Evolutionary conservation across 2,888 invertebrate genomes (phyloP).

Genomic region (Lepas anatifera): DNA sequence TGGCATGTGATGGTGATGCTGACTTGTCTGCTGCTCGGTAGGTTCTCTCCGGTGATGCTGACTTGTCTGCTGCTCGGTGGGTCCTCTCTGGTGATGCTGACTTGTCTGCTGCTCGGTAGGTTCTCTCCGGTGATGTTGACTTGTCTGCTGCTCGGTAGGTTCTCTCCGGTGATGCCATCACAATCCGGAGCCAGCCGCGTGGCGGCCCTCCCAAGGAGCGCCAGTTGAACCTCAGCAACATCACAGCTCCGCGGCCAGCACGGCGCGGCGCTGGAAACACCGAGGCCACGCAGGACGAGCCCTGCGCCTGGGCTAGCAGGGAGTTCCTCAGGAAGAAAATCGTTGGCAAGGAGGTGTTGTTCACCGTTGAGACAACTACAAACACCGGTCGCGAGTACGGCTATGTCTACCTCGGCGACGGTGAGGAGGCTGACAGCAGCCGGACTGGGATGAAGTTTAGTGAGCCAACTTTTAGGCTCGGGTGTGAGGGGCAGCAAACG

Average conservation of each 20-base stretch:
- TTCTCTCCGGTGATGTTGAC: too few relatives aligned
- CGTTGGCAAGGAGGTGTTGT: constrained; percentile 78
- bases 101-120: too few relatives aligned
- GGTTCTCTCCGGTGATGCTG: too few relatives aligned
- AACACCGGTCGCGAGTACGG: constrained; percentile 76
- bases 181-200: constrained; percentile 70
- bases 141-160: constrained; percentile 48
- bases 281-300: constrained; percentile 69
- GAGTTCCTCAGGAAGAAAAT: constrained; percentile 87
- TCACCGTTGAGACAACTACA: constrained; percentile 66
- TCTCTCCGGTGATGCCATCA: constrained; percentile 88
- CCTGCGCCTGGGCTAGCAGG: constrained; percentile 94
- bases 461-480: too few relatives aligned
- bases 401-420: constrained; percentile 69
- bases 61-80: too few relatives aligned
- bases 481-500: too few relatives aligned
- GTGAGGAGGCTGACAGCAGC: constrained; percentile 40
- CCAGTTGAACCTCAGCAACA: constrained; percentile 76
- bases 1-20: too few relatives aligned
- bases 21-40: too few relatives aligned
- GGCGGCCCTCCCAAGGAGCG: constrained; percentile 85
- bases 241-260: constrained; percentile 83
- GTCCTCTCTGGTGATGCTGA: too few relatives aligned
- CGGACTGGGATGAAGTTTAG: too few relatives aligned
- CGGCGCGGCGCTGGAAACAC: constrained; percentile 49